Evolutionary conservation across 2,113 vertebrate genomes (phyloP), one percentile per base, ranked within the genome.

Genomic region (Argyrosomus japonicus): DNA sequence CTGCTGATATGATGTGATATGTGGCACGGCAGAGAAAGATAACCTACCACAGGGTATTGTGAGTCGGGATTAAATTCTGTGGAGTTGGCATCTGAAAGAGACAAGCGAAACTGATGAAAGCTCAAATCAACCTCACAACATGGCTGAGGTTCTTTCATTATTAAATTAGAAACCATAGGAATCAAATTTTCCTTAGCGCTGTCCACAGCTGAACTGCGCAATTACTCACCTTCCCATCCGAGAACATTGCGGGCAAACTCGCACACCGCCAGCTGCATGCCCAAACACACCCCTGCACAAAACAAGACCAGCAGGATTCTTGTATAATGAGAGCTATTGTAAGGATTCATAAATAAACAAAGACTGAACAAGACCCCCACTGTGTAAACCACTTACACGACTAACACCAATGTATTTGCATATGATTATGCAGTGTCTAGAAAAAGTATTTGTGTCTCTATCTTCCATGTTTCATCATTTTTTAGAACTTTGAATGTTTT

Each of bases 201-300:
- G 45, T 70, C 45, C 29, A 21, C 5, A 32, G 48, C 11, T 57
- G 70, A 69, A 67, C 36, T 27, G 51, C 5, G 53, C 12, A 77
- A 69, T 64, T 27, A 47, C 90, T 94, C 93, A 98, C 98, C 98
- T 96, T 95, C 84, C 98, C 97, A 99, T 13, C 95, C 95, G 5
- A 99, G 95, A 71, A 98, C 94, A 21, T 94, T 96, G 86, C 97
- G 96, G 53, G 97, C 97, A 67, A 97, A 99, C 79, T 99, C 98
- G 61, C 99, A 97, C 73, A 99, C 97, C 0, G 97, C 98, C 72
- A 99, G 78, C 95, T 99, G 98, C 98, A 99, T 99, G 87, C 98
- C 98, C 88, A 99, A 72, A 91, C 98, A 99, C 6, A 99, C 95
- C 5, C 98, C 98, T 99, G 93, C 2, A 73, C 3, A 91, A 68